These are phyloP conservation scores for Aphidius colemani DNA, from an alignment of 2,888 invertebrate genomes.

Conservation along the genomic window DNA sequence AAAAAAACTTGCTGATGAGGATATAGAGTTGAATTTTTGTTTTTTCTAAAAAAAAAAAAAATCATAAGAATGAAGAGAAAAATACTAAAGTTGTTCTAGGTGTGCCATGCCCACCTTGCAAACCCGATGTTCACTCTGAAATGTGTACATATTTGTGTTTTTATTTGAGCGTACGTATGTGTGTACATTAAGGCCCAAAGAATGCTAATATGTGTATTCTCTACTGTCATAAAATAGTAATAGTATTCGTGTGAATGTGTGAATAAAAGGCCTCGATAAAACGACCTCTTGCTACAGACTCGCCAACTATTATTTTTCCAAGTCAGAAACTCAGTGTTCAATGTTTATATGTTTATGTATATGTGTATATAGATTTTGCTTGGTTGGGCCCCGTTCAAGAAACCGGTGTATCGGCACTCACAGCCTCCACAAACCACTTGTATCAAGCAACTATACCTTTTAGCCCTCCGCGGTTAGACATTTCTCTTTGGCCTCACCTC, in stretches of 20 bases:
- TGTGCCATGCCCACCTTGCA: slow-evolving; percentile 25
- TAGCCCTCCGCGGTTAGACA: slow-evolving; percentile 10
- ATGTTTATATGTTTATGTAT: slow-evolving; percentile 17
- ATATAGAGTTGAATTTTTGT: too few relatives aligned
- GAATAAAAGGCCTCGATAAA: slow-evolving; percentile 31
- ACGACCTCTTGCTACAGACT: slow-evolving; percentile 50
- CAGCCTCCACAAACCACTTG: slow-evolving; percentile 24
- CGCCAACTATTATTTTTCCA: slow-evolving; percentile 40
- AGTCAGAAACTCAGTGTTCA: slow-evolving; percentile 3
- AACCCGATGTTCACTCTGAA: neutral
- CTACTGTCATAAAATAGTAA: too few relatives aligned
- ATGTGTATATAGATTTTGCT: too few relatives aligned
- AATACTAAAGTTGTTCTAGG: slow-evolving; percentile 22
- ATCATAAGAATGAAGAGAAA: slow-evolving; percentile 6
- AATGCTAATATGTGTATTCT: too few relatives aligned
- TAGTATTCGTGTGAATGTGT: neutral
- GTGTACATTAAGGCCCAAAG: neutral
- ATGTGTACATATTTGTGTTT: neutral
- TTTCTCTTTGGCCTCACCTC: slow-evolving; percentile 35
- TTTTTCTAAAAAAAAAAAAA: slow-evolving; percentile 16
- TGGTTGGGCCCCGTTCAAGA: slow-evolving; percentile 17
- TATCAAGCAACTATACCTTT: slow-evolving; percentile 21
- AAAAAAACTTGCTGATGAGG: too few relatives aligned
- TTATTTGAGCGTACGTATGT: neutral
- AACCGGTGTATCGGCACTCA: slow-evolving; percentile 29